These are phyloP conservation scores for Lethenteron camtschaticum DNA, from an alignment of 2,113 vertebrate species.

Conservation along the genomic window DNA sequence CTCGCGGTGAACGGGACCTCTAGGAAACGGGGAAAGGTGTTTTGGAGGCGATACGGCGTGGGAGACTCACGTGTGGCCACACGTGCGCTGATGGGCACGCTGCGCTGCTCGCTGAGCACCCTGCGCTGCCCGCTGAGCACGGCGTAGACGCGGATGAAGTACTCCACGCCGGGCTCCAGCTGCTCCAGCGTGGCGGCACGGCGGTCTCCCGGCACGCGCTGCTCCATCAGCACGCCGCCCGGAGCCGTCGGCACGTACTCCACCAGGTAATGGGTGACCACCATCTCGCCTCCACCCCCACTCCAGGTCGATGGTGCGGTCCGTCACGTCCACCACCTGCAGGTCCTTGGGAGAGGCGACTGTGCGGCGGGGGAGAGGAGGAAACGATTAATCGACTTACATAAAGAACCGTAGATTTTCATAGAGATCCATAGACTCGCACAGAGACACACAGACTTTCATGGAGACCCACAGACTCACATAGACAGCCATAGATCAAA, in stretches of 20 bases:
- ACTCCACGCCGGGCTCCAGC: slow-evolving; percentile 77
- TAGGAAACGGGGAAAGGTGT: too few relatives aligned
- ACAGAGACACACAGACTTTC: too few relatives aligned
- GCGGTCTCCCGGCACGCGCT: slow-evolving; percentile 56
- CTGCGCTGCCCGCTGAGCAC: slow-evolving; percentile 74
- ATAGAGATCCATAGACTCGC: too few relatives aligned
- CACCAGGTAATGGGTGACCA: slow-evolving; percentile 55
- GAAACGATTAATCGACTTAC: too few relatives aligned
- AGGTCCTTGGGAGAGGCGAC: slow-evolving; percentile 73
- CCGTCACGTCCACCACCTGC: slow-evolving; percentile 44
- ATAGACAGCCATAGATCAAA: too few relatives aligned
- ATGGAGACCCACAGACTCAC: too few relatives aligned
- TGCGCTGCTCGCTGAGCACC: slow-evolving; percentile 66
- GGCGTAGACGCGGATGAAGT: slow-evolving; percentile 76
- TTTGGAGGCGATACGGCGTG: too few relatives aligned
- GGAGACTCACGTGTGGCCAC: slow-evolving; percentile 56
- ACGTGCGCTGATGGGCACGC: slow-evolving; percentile 69
- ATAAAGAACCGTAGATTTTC: too few relatives aligned
- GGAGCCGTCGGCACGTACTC: slow-evolving; percentile 50
- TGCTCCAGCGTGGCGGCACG: slow-evolving; percentile 48
- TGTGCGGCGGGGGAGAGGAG: slow-evolving; percentile 16
- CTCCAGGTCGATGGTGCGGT: slow-evolving; percentile 61
- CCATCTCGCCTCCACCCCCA: slow-evolving; percentile 55
- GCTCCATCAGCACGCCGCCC: slow-evolving; percentile 61
- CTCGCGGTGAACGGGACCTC: too few relatives aligned